Conservation (phyloP, 1,140 invertebrate genomes). For the Papilio xuthus region DNA sequence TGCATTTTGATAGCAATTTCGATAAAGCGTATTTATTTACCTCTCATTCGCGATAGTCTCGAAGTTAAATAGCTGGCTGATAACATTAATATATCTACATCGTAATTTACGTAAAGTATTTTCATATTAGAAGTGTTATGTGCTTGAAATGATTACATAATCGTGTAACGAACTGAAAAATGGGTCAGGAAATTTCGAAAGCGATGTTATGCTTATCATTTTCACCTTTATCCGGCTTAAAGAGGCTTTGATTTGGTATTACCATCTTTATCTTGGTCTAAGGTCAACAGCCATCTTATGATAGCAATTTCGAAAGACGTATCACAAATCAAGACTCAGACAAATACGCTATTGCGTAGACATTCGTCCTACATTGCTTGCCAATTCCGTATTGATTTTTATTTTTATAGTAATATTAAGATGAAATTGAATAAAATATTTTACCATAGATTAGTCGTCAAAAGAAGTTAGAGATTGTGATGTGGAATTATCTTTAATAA, state of each 20-base stretch:
- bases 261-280: constrained; percentile 1
- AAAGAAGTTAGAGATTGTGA: not conserved
- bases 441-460: not conserved
- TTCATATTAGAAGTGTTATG: not conserved
- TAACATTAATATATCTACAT: not conserved
- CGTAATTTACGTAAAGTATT: not conserved
- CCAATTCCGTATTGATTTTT: constrained; percentile 12
- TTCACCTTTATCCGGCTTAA: not conserved
- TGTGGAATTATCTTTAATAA: not conserved
- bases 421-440: not conserved
- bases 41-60: not conserved
- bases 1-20: not conserved
- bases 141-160: not conserved
- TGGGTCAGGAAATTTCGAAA: constrained; percentile 1
- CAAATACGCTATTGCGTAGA: not conserved
- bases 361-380: not conserved
- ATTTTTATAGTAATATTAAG: not conserved
- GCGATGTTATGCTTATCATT: not conserved
- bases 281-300: not conserved
- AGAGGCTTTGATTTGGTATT: constrained; percentile 12
- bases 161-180: constrained; percentile 10
- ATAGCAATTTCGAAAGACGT: constrained; percentile 16
- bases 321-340: not conserved
- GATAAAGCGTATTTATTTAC: constrained; percentile 19
- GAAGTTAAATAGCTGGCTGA: constrained; percentile 1